Evolutionary conservation across 2,888 invertebrate genomes (phyloP).

Genomic region (Drosophila gaucha): DNA sequence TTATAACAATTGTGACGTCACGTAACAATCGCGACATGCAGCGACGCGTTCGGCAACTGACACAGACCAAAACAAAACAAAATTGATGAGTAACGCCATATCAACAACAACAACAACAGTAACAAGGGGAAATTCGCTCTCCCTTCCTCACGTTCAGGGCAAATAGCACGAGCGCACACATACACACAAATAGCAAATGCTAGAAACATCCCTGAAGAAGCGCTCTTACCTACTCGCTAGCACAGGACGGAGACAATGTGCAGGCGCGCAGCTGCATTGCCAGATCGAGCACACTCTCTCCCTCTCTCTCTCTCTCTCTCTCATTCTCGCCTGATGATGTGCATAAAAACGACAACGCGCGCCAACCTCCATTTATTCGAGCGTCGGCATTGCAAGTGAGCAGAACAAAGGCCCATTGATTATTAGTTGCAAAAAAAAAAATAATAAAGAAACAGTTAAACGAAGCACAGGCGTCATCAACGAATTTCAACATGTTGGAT

Average conservation of each 20-base stretch:
- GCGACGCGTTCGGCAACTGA: constrained; percentile 42
- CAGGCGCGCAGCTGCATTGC: constrained; percentile 28
- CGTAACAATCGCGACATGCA: constrained; percentile 65
- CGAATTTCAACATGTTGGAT: constrained; percentile 43
- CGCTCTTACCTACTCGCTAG: constrained; percentile 14
- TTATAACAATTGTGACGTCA: constrained; percentile 55
- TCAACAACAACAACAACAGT: constrained; percentile 21
- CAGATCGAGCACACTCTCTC: constrained; percentile 1
- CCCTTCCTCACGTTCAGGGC: constrained; percentile 6
- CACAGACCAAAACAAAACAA: constrained; percentile 29
- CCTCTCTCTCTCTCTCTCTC: not conserved
- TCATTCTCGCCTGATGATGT: not conserved
- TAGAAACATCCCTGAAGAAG: constrained; percentile 30
- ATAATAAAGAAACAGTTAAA: constrained; percentile 2
- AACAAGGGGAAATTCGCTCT: constrained; percentile 13
- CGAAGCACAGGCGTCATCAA: not conserved
- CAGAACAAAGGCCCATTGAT: not conserved
- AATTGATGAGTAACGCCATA: constrained; percentile 31
- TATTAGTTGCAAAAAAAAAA: not conserved
- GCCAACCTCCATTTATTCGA: constrained; percentile 44
- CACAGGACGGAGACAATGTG: not conserved
- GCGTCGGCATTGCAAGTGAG: constrained; percentile 21
- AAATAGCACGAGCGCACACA: constrained; percentile 30
- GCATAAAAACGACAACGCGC: constrained; percentile 40
- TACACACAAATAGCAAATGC: constrained; percentile 4